phyloP scores from a whole-genome alignment of 92 coral and sea anemone genomes.

The Phymanthus crucifer region DNA sequence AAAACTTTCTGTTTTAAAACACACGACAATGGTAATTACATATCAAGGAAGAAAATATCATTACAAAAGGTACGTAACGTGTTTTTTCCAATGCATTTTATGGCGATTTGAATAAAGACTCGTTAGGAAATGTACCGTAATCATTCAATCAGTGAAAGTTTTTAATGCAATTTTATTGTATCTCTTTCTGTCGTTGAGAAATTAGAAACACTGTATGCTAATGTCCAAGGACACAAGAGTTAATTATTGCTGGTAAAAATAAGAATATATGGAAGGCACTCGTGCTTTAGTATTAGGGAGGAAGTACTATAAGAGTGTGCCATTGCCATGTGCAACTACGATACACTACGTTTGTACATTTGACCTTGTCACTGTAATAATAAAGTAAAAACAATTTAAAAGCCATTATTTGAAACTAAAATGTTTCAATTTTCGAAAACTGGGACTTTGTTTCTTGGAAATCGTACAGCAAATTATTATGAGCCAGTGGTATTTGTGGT shows the following conservation, averaged over 20 bases:
- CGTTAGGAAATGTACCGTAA: not conserved
- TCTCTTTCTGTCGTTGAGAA: too few species aligned
- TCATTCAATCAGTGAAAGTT: not conserved
- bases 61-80: not conserved
- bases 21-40: not conserved
- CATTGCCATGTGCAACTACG: too few species aligned
- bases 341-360: too few species aligned
- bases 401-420: not conserved
- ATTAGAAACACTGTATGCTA: too few species aligned
- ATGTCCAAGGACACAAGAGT: too few species aligned
- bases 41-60: not conserved
- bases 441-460: not conserved
- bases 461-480: not conserved
- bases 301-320: too few species aligned
- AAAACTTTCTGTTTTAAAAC: not conserved
- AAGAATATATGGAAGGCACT: too few species aligned
- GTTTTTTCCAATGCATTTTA: not conserved
- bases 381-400: not conserved
- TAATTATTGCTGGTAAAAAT: too few species aligned
- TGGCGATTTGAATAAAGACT: not conserved
- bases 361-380: not conserved
- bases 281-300: too few species aligned
- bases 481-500: not conserved
- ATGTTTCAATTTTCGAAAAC: not conserved
- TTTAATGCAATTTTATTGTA: too few species aligned